Evolutionary conservation across 2,113 vertebrate species (phyloP).

Genomic region (Toxotes chatareus): DNA sequence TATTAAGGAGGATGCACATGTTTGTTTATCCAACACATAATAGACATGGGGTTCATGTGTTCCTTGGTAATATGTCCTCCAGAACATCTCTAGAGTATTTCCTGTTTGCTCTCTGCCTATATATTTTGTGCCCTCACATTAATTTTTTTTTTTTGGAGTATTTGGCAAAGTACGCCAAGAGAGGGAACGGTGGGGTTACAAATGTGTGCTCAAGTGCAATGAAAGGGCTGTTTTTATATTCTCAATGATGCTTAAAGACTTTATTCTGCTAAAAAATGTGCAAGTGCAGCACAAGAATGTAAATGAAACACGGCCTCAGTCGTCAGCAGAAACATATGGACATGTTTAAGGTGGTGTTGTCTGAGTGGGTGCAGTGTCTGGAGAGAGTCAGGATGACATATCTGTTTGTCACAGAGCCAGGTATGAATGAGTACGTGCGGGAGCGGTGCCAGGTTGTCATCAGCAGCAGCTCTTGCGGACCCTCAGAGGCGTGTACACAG

Average conservation of each 20-base stretch:
- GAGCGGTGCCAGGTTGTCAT: slow-evolving; percentile 32
- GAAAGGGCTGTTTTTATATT: slow-evolving; percentile 35
- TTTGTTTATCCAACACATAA: slow-evolving; percentile 71
- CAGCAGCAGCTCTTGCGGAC: slow-evolving; percentile 26
- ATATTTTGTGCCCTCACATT: slow-evolving; percentile 1
- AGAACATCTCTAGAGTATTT: slow-evolving; percentile 35
- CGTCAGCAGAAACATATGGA: slow-evolving; percentile 59
- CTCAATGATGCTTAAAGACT: slow-evolving; percentile 25
- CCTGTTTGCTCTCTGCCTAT: slow-evolving; percentile 18
- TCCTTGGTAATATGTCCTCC: slow-evolving; percentile 16
- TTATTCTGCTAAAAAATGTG: slow-evolving; percentile 1
- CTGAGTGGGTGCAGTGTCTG: slow-evolving; percentile 43
- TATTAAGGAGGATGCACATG: slow-evolving; percentile 53
- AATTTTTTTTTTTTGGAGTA: slow-evolving; percentile 19
- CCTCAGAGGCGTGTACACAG: slow-evolving; percentile 2
- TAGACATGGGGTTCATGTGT: slow-evolving; percentile 38
- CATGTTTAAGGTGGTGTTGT: slow-evolving; percentile 48
- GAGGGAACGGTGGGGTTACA: slow-evolving; percentile 29
- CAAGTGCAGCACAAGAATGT: slow-evolving; percentile 33
- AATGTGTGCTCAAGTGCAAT: slow-evolving; percentile 39
- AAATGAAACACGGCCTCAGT: slow-evolving; percentile 35
- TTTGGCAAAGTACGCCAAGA: slow-evolving; percentile 25
- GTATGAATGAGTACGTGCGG: slow-evolving; percentile 45
- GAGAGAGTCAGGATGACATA: slow-evolving; percentile 70
- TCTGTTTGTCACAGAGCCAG: slow-evolving; percentile 68